These are phyloP conservation scores for Drosophila melanosoma DNA, from an alignment of 2,888 invertebrate species.

Conservation along the genomic window DNA sequence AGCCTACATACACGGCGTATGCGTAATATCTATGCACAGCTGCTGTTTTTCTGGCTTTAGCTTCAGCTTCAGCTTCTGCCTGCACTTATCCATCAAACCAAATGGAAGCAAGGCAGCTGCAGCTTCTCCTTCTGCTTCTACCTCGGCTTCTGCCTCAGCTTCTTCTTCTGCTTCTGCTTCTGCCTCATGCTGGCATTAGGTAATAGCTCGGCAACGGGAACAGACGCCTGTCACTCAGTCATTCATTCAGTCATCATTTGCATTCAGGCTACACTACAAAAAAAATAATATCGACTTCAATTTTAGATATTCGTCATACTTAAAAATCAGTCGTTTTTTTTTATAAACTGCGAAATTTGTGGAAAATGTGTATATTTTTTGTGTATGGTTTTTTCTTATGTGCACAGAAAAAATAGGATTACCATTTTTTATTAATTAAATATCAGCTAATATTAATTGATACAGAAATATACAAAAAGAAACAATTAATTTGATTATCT, in stretches of 20 bases:
- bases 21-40: slow-evolving; percentile 70
- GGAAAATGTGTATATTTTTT: no score
- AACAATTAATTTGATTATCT: no score
- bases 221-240: slow-evolving; percentile 56
- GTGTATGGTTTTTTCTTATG: no score
- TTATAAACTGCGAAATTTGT: no score
- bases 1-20: slow-evolving; percentile 56
- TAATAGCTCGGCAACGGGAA: slow-evolving; percentile 62
- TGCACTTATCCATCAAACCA: slow-evolving; percentile 76
- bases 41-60: slow-evolving; percentile 19
- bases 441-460: no score
- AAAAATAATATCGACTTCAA: background rate
- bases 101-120: slow-evolving; percentile 48
- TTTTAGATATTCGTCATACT: background rate
- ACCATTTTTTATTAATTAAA: no score
- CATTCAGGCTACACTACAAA: slow-evolving; percentile 40
- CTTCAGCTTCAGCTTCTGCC: slow-evolving; percentile 19
- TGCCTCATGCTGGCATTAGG: slow-evolving; percentile 60
- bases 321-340: background rate
- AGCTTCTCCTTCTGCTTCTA: slow-evolving; percentile 15
- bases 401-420: no score
- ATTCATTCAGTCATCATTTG: slow-evolving; percentile 77
- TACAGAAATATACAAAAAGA: no score
- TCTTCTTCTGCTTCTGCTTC: slow-evolving; percentile 2
- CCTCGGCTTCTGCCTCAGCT: slow-evolving; percentile 17